Evolutionary conservation across 2,888 invertebrate genomes (phyloP).

Genomic region (Phragmatobia fuliginosa): DNA sequence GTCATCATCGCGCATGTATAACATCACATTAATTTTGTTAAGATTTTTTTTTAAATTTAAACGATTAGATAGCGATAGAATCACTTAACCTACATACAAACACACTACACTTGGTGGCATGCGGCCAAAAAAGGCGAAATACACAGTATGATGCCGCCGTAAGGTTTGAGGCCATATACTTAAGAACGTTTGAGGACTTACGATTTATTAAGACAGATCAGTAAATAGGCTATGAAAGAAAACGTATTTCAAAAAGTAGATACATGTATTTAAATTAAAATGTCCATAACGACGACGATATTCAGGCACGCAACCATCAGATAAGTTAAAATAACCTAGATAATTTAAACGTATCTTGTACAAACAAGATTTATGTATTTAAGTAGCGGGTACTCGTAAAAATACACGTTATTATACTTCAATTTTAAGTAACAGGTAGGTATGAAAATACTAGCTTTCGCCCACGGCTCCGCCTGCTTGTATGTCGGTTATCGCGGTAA

Average conservation of each 20-base stretch:
- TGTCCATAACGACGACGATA: constrained; percentile 19
- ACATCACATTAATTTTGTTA: no score
- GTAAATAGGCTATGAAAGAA: neutral
- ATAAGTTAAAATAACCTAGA: constrained; percentile 23
- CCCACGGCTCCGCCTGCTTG: no score
- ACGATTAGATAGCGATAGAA: neutral
- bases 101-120: neutral
- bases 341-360: constrained; percentile 7
- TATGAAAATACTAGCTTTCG: no score
- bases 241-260: neutral
- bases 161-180: neutral
- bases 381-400: neutral
- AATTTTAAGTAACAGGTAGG: neutral
- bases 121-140: neutral
- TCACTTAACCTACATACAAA: neutral
- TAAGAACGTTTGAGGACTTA: neutral
- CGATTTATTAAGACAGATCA: neutral
- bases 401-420: neutral
- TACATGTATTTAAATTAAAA: constrained; percentile 5
- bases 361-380: constrained; percentile 14
- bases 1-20: no score
- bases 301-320: constrained; percentile 9
- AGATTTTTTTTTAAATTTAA: neutral
- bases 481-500: no score
- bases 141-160: neutral